A percentile compares a stretch with the other conserved stretches of the same genome.
Evolutionary conservation across 2,888 invertebrate species (phyloP).

Genomic region (Augiades crinisus): DNA sequence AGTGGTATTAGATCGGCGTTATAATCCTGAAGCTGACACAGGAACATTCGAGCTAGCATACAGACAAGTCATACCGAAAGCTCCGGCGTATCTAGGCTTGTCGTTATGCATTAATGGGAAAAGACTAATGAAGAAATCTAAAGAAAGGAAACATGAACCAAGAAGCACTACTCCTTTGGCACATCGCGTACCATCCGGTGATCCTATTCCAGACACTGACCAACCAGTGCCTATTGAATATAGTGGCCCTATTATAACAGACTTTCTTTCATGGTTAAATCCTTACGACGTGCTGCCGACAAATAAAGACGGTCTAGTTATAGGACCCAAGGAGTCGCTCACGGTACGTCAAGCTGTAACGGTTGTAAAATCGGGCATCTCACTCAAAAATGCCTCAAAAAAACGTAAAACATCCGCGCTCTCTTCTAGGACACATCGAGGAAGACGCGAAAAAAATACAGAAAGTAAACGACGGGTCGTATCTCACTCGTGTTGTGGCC

Average conservation of each 20-base stretch:
- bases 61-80: conserved; percentile 88
- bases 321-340: conserved; percentile 58
- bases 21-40: conserved; percentile 87
- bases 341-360: conserved; percentile 77
- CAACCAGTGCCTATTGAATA: conserved; percentile 72
- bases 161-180: conserved; percentile 53
- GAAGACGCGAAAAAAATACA: conserved; percentile 70
- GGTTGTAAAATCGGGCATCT: conserved; percentile 67
- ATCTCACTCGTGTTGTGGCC: conserved; percentile 69
- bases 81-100: conserved; percentile 90
- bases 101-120: conserved; percentile 86
- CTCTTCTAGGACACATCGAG: conserved; percentile 74
- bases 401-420: conserved; percentile 75
- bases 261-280: conserved; percentile 85
- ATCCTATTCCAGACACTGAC: conserved; percentile 46
- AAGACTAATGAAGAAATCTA: conserved; percentile 76
- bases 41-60: conserved; percentile 91
- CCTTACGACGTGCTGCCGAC: conserved; percentile 67
- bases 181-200: conserved; percentile 53
- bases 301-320: conserved; percentile 61
- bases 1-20: conserved; percentile 90
- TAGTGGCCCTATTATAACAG: conserved; percentile 85
- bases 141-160: conserved; percentile 61
- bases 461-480: conserved; percentile 65
- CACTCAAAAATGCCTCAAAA: conserved; percentile 61